These are phyloP conservation scores for Troides aeacus DNA, from an alignment of 2,888 invertebrate genomes.

Conservation along the genomic window DNA sequence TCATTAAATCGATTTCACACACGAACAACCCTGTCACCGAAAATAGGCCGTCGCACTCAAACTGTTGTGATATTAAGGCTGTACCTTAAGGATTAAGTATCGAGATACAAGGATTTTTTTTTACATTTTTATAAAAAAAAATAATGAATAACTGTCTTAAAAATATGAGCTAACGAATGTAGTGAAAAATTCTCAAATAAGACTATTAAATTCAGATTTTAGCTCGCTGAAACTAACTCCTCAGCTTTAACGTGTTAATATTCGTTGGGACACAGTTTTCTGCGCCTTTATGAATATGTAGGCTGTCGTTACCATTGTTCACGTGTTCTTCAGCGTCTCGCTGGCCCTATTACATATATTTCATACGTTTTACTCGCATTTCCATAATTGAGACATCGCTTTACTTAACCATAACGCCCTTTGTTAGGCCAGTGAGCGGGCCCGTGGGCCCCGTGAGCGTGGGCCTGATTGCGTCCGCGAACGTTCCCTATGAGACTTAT, in stretches of 20 bases:
- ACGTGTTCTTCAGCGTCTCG: constrained; percentile 34
- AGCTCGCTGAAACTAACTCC: no score
- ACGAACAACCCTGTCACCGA: not conserved
- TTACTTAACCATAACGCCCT: constrained; percentile 38
- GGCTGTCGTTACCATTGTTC: constrained; percentile 39
- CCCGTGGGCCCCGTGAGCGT: not conserved
- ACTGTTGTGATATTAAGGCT: not conserved
- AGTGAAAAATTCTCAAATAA: no score
- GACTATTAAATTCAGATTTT: no score
- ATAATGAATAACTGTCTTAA: no score
- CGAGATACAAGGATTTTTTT: no score
- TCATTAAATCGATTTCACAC: constrained; percentile 4
- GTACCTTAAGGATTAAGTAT: no score
- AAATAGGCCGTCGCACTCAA: constrained; percentile 4
- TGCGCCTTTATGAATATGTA: constrained; percentile 27
- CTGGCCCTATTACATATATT: constrained; percentile 54
- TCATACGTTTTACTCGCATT: constrained; percentile 50
- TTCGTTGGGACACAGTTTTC: not conserved
- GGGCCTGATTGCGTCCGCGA: no score
- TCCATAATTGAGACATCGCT: constrained; percentile 52
- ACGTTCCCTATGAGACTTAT: no score
- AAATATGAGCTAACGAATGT: no score
- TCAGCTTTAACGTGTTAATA: no score
- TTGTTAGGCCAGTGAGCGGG: constrained; percentile 27
- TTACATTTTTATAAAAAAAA: no score